phyloP scores from a whole-genome alignment of 2,797 vertebrate species.

The Apogon hyalosoma region DNA sequence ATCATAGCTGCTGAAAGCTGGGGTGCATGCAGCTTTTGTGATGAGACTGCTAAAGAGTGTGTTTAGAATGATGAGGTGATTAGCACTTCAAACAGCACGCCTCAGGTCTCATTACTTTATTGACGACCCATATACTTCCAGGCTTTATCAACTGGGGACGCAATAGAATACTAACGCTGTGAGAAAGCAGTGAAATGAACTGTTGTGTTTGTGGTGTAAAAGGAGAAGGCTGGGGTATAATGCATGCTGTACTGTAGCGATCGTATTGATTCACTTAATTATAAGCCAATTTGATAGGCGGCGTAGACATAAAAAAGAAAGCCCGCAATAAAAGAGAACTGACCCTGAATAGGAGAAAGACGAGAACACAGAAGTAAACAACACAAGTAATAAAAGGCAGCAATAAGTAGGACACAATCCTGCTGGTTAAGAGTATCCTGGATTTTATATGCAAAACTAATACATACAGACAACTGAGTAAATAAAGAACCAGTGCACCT shows the following conservation, averaged over 20 bases:
- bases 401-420: too few relatives aligned
- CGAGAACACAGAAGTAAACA: too few relatives aligned
- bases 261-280: background rate
- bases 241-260: background rate
- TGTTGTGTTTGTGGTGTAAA: background rate
- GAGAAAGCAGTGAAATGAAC: background rate
- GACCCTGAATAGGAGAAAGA: too few relatives aligned
- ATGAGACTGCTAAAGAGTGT: conserved; percentile 7
- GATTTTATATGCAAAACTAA: too few relatives aligned
- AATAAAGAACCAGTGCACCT: too few relatives aligned
- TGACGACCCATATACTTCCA: conserved; percentile 16
- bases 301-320: too few relatives aligned
- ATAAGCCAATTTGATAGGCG: background rate
- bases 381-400: too few relatives aligned
- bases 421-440: too few relatives aligned
- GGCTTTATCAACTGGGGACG: conserved; percentile 1
- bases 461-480: too few relatives aligned
- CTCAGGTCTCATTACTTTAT: conserved; percentile 4
- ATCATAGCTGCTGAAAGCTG: conserved; percentile 45
- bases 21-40: conserved; percentile 24
- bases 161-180: background rate
- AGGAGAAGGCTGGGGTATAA: background rate
- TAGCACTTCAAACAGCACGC: conserved; percentile 61
- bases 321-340: too few relatives aligned
- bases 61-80: conserved; percentile 49